Evolutionary conservation across 2,797 vertebrate genomes (phyloP), one percentile per base, ranked within the genome.

Genomic region (Enteromius unitaeniatus): DNA sequence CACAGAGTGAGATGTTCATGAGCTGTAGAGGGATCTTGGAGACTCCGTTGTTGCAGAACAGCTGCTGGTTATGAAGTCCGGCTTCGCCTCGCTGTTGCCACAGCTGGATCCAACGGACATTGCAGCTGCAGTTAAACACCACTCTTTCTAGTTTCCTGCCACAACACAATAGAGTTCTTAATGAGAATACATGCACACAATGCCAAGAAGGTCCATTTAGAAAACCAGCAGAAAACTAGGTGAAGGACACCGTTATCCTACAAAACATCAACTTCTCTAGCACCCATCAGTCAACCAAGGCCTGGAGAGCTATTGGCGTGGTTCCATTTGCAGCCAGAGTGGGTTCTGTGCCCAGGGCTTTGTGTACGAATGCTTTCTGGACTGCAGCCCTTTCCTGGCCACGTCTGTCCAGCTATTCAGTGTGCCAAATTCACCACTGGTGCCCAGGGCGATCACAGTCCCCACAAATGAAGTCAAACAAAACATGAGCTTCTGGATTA

Each of bases 71-170:
- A 87, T 96, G 93, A n/a, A 99, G 94, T 72, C 93, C 95, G 0
- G 96, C 97, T 88, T 97, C 96, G 0, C 96, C 95, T 90, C 96
- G 95, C 92, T 97, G 96, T 92, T 97, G 97, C 96, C 97, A 98
- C 89, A 99, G 95, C 93, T 99, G 98, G 93, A 99, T 96, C 98
- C 98, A 99, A 86, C 97, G 97, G 87, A 99, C 97, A 83, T 95
- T 93, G 1, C 98, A 99, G 94, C 96, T 97, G 84, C 98, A 99
- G 91, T 95, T 92, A 88, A 99, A 99, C 85, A 95, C 91, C 91
- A 97, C 96, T 13, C 96, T 96, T 88, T 98, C 97, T 91, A 99
- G 81, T 81, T 95, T 96, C 95, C 95, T 96, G 89, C 47, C 34
- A 85, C 37, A 74, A 23, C 60, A 45, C 68, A n/a, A 86, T 14